Conservation (phyloP, 1,140 invertebrate genomes). For the Zaprionus tsacasi region DNA sequence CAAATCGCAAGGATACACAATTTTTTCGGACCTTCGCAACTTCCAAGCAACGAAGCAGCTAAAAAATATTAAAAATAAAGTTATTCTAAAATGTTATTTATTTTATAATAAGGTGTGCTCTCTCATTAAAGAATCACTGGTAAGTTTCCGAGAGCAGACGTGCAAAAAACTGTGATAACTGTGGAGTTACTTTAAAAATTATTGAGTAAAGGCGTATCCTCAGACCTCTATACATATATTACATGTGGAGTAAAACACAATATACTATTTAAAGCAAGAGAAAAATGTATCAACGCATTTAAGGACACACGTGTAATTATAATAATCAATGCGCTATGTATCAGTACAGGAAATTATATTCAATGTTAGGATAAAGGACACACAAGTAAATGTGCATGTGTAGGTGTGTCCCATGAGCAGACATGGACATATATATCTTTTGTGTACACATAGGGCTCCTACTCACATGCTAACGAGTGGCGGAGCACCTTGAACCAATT, state of each 20-base stretch:
- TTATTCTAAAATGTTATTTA: constrained; percentile 42
- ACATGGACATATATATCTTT: constrained; percentile 4
- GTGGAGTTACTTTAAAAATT: not conserved
- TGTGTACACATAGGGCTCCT: not conserved
- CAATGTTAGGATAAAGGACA: not conserved
- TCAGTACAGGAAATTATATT: not conserved
- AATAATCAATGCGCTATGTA: too few species aligned
- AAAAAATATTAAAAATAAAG: constrained; percentile 30
- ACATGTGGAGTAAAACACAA: not conserved
- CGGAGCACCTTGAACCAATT: constrained; percentile 42
- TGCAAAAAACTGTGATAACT: not conserved
- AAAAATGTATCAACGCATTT: not conserved
- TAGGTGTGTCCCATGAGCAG: not conserved
- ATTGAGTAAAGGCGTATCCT: not conserved
- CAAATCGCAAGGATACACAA: constrained; percentile 71
- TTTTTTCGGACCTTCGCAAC: constrained; percentile 80
- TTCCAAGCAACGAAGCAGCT: constrained; percentile 33
- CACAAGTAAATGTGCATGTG: not conserved
- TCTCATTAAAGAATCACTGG: constrained; percentile 20
- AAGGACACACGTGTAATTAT: not conserved
- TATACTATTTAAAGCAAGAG: not conserved
- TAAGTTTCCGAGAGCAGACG: constrained; percentile 29
- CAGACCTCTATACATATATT: not conserved
- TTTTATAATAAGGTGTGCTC: constrained; percentile 39
- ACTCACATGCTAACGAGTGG: constrained; percentile 4